Evolutionary conservation across 2,113 vertebrate species (phyloP).

Genomic region (Cepphus grylle): DNA sequence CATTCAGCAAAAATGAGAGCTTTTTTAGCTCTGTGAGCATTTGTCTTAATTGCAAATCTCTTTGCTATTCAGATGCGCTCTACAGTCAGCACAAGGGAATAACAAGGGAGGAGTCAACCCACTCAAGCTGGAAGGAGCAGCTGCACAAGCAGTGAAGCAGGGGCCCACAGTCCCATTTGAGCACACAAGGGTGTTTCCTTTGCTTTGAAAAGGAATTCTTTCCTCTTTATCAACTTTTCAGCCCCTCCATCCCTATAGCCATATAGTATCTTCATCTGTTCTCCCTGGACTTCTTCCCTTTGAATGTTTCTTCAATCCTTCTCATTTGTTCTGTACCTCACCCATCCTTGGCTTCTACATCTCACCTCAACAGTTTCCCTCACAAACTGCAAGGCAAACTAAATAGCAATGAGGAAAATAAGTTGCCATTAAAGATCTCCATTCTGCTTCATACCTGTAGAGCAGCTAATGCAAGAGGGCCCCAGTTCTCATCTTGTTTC

Average conservation of each 20-base stretch:
- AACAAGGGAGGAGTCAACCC: slow-evolving; percentile 43
- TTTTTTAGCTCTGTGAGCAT: slow-evolving; percentile 31
- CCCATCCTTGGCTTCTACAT: not conserved
- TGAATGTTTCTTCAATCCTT: not conserved
- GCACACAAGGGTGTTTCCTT: not conserved
- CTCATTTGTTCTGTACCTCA: not conserved
- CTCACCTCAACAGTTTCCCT: not conserved
- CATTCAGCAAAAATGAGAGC: not conserved
- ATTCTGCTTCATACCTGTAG: not conserved
- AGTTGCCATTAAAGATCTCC: not conserved
- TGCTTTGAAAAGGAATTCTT: not conserved
- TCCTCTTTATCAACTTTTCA: not conserved
- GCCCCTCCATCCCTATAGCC: not conserved
- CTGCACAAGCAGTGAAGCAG: slow-evolving; percentile 22
- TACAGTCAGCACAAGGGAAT: slow-evolving; percentile 52
- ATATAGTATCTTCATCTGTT: not conserved
- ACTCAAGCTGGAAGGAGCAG: slow-evolving; percentile 44
- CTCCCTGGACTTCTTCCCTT: not conserved
- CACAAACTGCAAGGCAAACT: not conserved
- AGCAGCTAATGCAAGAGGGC: not conserved
- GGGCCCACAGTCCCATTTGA: not conserved
- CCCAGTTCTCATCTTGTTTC: not conserved
- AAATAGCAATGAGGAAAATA: not conserved
- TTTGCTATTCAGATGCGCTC: slow-evolving; percentile 35
- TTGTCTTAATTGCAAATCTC: slow-evolving; percentile 50